Evolutionary conservation across 2,113 vertebrate species (phyloP), one percentile per base, ranked within the genome.

Genomic region (Heteronetta atricapilla): DNA sequence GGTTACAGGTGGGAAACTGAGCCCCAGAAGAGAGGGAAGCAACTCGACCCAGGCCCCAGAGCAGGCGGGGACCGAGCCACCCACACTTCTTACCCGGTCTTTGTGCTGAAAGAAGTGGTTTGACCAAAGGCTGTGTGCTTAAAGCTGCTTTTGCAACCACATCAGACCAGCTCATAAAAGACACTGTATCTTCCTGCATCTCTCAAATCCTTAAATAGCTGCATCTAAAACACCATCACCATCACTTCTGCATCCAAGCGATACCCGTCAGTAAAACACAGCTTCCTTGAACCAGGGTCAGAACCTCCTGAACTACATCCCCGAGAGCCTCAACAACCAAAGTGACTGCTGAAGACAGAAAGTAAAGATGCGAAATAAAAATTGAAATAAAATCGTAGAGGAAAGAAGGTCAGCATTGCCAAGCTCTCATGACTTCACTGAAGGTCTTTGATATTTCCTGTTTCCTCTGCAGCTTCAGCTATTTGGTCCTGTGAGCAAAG

Each of bases 341-440:
- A 96, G 46, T 0, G 1, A 50, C 66, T 66, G 67, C 79, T 86
- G 48, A 56, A 83, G 68, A 36, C 3, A 36, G 2, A 17, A 46
- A 53, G 36, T 28, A 53, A 74, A 73, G 50, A 63, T 42, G 21
- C 84, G 81, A 87, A 87, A 79, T 60, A 42, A 76, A 70, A 93
- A 29, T 31, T 63, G 46, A 36, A 88, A 63, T 8, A n/a, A 70
- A 93, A 91, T 70, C 79, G 42, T 33, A 83, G 85, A 48, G 68
- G 67, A 91, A 83, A 83, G n/a, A 42, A 94, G 60, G 72, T 90
- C 88, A 93, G 53, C 66, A 16, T 18, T 62, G 73, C 60, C 73
- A 88, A 26, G 68, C 33, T 90, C 76, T 78, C 69, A 38, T 44
- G 36, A 58, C 77, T 93, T 62, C 34, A 59, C 28, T 26, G 22